phyloP scores from a whole-genome alignment of 2,113 vertebrate genomes.

The Conger conger region DNA sequence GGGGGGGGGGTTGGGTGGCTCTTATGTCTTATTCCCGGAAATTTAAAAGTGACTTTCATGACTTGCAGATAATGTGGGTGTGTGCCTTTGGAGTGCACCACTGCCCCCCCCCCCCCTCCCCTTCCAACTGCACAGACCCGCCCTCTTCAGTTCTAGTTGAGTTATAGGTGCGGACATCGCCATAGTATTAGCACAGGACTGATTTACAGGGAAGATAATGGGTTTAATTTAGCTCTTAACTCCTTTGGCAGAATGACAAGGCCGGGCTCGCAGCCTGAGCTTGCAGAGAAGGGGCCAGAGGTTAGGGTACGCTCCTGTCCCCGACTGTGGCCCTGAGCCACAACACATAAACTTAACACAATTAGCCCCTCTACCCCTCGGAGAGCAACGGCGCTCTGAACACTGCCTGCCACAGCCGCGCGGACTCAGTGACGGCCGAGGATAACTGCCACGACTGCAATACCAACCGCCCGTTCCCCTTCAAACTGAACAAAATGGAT shows the following conservation, averaged over 20 bases:
- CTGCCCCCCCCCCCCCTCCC: slow-evolving; percentile 41
- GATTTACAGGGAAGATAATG: slow-evolving; percentile 48
- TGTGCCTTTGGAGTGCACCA: slow-evolving; percentile 54
- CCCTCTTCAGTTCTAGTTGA: slow-evolving; percentile 48
- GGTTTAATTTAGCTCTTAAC: slow-evolving; percentile 43
- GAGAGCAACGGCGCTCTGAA: not conserved
- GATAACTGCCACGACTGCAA: not conserved
- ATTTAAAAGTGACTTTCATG: slow-evolving; percentile 65
- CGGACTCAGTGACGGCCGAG: slow-evolving; percentile 6
- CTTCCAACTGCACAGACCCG: not conserved
- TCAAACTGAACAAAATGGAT: not conserved
- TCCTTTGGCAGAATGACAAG: not conserved
- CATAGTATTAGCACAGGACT: slow-evolving; percentile 55
- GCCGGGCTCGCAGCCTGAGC: not conserved
- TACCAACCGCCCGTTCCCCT: not conserved
- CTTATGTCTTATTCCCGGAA: slow-evolving; percentile 63
- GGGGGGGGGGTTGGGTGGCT: not conserved
- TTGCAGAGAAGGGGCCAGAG: not conserved
- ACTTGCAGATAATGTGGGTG: slow-evolving; percentile 48
- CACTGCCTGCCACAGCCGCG: not conserved
- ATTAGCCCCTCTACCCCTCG: slow-evolving; percentile 20
- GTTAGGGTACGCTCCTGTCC: slow-evolving; percentile 13
- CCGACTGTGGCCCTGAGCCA: slow-evolving; percentile 15
- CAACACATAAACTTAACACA: slow-evolving; percentile 31
- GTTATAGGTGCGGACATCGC: slow-evolving; percentile 47